Evolutionary conservation across 1,140 invertebrate genomes (phyloP), one percentile per base, ranked within the genome.

Genomic region (Aphis gossypii): DNA sequence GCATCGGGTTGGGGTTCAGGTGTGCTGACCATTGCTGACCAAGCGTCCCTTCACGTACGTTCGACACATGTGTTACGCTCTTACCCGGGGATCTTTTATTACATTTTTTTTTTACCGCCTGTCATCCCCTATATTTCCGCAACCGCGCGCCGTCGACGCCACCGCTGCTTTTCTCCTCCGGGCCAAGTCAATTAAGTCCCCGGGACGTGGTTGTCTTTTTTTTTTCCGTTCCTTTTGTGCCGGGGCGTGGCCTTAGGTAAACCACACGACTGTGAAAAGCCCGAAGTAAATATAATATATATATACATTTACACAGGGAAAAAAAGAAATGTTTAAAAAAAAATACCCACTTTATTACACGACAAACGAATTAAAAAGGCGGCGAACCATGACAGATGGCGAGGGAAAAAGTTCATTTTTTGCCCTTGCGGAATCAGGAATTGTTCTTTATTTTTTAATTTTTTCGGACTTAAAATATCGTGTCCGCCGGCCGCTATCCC

Each of bases 281-380:
- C 38, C 76, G 89, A 60, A 60, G 89, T 60, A 68, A 90, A 90
- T 60, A 90, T 41, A 44, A 90, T 41, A 38, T 46, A 30, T 68
- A 44, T 68, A 51, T 35, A 48, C 48, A 48, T 46, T 23, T 54
- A 38, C 7, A 20, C 23, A 25, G 25, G 23, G 41, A 7, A 41
- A 90, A 83, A 93, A 93, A 82, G 25, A 91, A 76, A 91, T 76
- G 88, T 90, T 38, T 54, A 46, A 35, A 90, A 56, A 89, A 41
- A 87, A 84, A 84, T 82, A 92, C 91, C 68, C 91, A 83, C 91
- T 92, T 92, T 92, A 86, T 93, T 93, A 93, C 92, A 93, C 92
- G 92, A 93, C 92, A 93, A 93, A 93, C 92, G 92, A 93, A 93
- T 93, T 93, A 93, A 93, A 93, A 93, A 93, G 92, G 92, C 92